Evolutionary conservation across 2,113 vertebrate species (phyloP), one percentile per base, ranked within the genome.

Genomic region (Triplophysa dalaica): DNA sequence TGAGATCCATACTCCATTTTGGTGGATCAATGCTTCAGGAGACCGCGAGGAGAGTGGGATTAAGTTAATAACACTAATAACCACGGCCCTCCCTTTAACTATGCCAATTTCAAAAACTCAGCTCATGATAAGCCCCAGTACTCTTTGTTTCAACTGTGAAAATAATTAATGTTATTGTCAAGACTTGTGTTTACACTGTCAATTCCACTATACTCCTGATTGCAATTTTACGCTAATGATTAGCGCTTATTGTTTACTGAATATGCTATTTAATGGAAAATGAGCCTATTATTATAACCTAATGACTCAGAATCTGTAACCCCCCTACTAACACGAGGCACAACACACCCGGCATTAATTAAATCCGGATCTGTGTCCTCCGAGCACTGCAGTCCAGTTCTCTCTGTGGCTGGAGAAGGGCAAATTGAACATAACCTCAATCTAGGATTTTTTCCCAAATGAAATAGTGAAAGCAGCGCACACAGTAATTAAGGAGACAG

Each of bases 381-480:
- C 19, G 41, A 73, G 80, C 58, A 70, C 52, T 8, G 62, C 79
- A 63, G 80, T 82, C 76, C 72, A 78, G 52, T 67, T 26, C 56
- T 6, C 33, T 75, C 54, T 3, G 43, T 52, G 50, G 45, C 68
- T 52, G 29, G 63, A 50, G 52, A 48, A 77, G 68, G 70, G 67
- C 81, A 83, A 73, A 76, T 79, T 77, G 67, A 75, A 81, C 41
- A 67, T 72, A 81, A 85, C 83, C 81, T 83, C 81, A 75, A 41
- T 73, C 74, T 80, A 70, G 70, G 48, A 65, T 84, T 80, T 62
- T 45, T 80, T 52, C 78, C 70, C 60, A 50, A 60, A 72, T 73
- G 70, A 63, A 65, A 78, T 45, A 38, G 50, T 43, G 33, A 78
- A 75, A 81, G 24, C 38, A 56, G 48, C 2, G 45, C 62, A 69